Evolutionary conservation across 1,140 invertebrate species (phyloP), one percentile per base, ranked within the genome.

Genomic region (Polypedilum pembai): DNA sequence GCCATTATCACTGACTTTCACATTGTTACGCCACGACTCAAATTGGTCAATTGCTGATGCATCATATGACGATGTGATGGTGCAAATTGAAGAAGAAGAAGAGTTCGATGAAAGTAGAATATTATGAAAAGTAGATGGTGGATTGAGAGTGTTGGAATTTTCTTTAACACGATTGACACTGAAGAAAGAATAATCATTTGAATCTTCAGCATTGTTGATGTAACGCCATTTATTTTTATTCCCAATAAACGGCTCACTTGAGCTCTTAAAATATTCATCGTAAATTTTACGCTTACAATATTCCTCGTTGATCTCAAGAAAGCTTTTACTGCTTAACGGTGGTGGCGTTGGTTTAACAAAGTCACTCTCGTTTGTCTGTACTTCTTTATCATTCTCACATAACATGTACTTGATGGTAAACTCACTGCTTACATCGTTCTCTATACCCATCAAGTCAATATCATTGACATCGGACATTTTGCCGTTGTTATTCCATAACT

Each of bases 251-350:
- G 45, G 4, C 4, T 56, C 10, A n/a, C n/a, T 56, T 12, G n/a
- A 8, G 65, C 65, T 18, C 17, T 69, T 69, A 10, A 69, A 69
- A 69, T 69, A 69, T 69, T 69, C 65, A 69, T 69, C 65, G 18
- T 69, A 69, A 69, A 69, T 69, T 21, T 69, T 69, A 18, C 65
- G 65, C 17, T 69, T 69, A 18, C 65, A 69, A 69, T 69, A 69
- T 21, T 69, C 65, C 20, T 69, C 65, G 20, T 69, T 69, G 17
- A 69, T 69, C 17, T 69, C 65, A 3, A 69, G 15, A 8, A 69
- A 20, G 8, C 17, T 10, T 69, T 18, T 69, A 10, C 17, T 7
- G 8, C 65, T 18, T 69, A 18, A n/a, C 4, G 45, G 45, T 56
- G 41, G 15, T 15, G 8, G 41, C 41, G 41, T 45, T 45, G 8